A percentile compares a stretch with the other conserved stretches of the same genome.
Evolutionary conservation across 2,797 vertebrate species (phyloP).

Genomic region (Clarias fuscus): DNA sequence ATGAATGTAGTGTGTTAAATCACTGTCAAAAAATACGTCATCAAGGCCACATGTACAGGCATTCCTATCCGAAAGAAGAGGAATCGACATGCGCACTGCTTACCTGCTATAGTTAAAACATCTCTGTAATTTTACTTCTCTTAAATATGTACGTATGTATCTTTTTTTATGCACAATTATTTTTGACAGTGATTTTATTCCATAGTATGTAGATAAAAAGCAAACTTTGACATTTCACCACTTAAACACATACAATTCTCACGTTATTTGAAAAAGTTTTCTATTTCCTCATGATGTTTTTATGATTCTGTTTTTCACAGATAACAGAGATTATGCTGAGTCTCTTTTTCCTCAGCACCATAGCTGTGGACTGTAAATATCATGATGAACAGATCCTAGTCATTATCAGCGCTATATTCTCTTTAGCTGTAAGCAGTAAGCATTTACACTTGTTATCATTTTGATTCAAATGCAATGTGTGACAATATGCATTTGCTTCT

Average conservation of each 20-base stretch:
- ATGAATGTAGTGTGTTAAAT: no score
- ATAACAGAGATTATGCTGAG: constrained; percentile 52
- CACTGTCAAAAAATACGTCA: no score
- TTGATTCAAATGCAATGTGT: not conserved
- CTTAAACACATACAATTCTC: not conserved
- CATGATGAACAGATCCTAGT: rapidly evolving
- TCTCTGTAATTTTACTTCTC: no score
- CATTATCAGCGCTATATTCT: not conserved
- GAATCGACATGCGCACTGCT: no score
- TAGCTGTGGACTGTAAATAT: not conserved
- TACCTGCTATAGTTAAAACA: no score
- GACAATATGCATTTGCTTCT: constrained; percentile 7
- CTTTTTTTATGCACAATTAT: no score
- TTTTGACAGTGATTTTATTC: no score
- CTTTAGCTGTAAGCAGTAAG: constrained; percentile 30
- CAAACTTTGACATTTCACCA: not conserved
- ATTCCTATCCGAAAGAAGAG: no score
- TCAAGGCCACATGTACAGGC: no score
- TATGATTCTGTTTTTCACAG: constrained; percentile 37
- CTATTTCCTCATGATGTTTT: not conserved
- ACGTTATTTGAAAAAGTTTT: not conserved
- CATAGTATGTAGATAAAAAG: not conserved
- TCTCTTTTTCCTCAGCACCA: not conserved
- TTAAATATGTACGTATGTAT: no score
- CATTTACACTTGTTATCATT: not conserved